Percentiles rank a stretch among this genome's conserved stretches.
phyloP scores from a whole-genome alignment of 2,888 invertebrate genomes.

The Octonoba sinensis region DNA sequence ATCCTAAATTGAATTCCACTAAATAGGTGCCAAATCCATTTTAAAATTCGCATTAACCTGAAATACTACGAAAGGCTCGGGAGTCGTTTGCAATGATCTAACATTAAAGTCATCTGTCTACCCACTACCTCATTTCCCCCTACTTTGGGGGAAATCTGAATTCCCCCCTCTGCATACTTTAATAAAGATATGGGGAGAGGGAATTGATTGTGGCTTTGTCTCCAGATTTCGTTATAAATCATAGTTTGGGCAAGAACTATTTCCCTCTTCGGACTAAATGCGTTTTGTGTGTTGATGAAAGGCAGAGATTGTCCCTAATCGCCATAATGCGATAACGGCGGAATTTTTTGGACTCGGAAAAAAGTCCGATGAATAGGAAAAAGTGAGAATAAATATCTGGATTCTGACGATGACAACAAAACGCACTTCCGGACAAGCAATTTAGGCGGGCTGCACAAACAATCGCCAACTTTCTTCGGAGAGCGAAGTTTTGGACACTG shows the following conservation, averaged over 20 bases:
- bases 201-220: conserved; percentile 63
- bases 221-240: conserved; percentile 59
- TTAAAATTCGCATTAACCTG: conserved; percentile 9
- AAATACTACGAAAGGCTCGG: not conserved
- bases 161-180: conserved; percentile 22
- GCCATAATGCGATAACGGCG: conserved; percentile 44
- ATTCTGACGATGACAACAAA: conserved; percentile 48
- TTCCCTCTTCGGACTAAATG: conserved; percentile 27
- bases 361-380: conserved; percentile 21
- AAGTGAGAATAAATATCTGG: conserved; percentile 17
- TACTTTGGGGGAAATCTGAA: conserved; percentile 7
- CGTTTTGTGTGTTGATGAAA: conserved; percentile 59
- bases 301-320: conserved; percentile 45
- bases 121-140: too few relatives aligned
- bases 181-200: conserved; percentile 36
- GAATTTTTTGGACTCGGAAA: conserved; percentile 38
- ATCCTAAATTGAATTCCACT: not conserved
- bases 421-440: conserved; percentile 48
- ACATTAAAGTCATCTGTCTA: too few relatives aligned
- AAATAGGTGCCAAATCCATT: conserved; percentile 8
- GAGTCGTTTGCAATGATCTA: too few relatives aligned
- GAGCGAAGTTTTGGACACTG: not conserved
- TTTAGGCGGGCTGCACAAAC: conserved; percentile 28
- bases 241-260: conserved; percentile 46
- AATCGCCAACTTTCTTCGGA: conserved; percentile 8